Base-by-base conservation (phyloP, 2,888 invertebrate genomes). In the Dione juno region DNA sequence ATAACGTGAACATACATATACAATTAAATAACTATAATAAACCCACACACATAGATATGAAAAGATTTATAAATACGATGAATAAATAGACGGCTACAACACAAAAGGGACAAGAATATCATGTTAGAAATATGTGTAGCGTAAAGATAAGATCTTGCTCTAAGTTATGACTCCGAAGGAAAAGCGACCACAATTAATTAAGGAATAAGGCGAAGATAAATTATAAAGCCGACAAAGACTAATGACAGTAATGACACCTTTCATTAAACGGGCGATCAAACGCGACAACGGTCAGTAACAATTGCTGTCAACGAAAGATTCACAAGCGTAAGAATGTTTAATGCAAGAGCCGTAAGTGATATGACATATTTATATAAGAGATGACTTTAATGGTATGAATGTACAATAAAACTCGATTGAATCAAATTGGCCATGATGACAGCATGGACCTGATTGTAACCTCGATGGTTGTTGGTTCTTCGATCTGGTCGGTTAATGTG, bases 131-230 rank as follows among this genome's bases (percentile, higher is more conserved):
- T 61, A 61, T 61, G 10, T 14, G 14, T 50, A 41, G 59, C 21
- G 9, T 9, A 21, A 59, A 19, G 8, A 48, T 37, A 48, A 48
- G 16, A 37, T 63, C 37, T 52, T 37, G 6, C 8, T 40, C 53
- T 14, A 54, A 67, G 61, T 58, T 66, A 69, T 69, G 35, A 69
- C 28, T 37, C 19, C 43, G 14, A 63, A 66, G 66, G 54, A 66
- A 64, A 70, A 58, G 52, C 53, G 64, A 53, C 28, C 70, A 63
- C 72, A 73, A 76, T 77, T 75, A 76, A 75, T 75, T 75, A 75
- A 64, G 68, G 69, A 72, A 74, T 69, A 66, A 69, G 72, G 74
- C 70, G 70, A 74, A 75, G 77, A 77, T 75, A 73, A 76, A 77
- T 76, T 74, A 69, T 74, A 69, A 76, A 74, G 67, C 66, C 63